Evolutionary conservation across 2,888 invertebrate species (phyloP), one percentile per base, ranked within the genome.

Genomic region (Drosophila melanosoma): DNA sequence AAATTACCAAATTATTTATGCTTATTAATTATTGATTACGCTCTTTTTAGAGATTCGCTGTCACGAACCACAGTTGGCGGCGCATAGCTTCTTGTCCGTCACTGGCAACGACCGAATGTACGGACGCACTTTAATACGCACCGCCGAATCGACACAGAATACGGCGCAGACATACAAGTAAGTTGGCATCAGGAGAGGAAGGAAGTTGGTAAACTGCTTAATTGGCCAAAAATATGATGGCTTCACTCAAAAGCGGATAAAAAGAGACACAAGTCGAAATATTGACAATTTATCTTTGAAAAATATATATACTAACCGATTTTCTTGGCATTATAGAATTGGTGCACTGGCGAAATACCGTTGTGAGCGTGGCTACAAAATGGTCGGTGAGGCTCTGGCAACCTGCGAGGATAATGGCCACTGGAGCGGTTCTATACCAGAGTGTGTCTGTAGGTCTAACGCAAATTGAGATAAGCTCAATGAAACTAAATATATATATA

Each of bases 81-180:
- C 96, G 35, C 97, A 98, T 91, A 96, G 97, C 76, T 96, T 98
- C 29, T 94, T 98, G 0, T 97, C 98, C 0, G 97, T 98, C 38
- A 97, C 98, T 0, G 97, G 97, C 60, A 98, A 98, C 91, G 98
- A 98, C 91, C 94, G 98, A 59, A 96, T 97, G 95, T 97, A 97
- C 90, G 97, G 97, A 0, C 94, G 97, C 33, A 97, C 97, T 0
- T 93, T 97, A 23, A 96, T 97, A 77, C 94, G 96, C 48, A 97
- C 97, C 0, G 93, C 95, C 0, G 96, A 96, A 59, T 95, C 95
- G 69, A 94, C 94, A 3, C 91, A 94, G 2, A 96, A 95, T 83
- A 95, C 95, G 12, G 95, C 96, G 0, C 96, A 96, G 69, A 96
- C 97, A 0, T 98, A 97, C 93, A 96, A 97, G 93, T 93, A 87